Conservation (phyloP, 2,888 invertebrate genomes). For the Acronicta leporina region DNA sequence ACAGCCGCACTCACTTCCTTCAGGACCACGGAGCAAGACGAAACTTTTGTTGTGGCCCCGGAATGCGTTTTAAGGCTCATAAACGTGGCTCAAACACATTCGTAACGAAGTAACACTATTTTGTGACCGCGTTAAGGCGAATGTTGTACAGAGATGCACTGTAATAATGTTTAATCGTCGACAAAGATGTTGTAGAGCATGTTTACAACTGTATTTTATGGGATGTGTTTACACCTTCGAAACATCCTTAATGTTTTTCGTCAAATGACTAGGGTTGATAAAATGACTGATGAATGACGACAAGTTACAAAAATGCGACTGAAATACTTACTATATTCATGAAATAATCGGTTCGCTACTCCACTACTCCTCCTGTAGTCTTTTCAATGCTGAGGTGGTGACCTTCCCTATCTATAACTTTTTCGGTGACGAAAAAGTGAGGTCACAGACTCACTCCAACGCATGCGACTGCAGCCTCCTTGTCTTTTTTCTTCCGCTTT, state of each 20-base stretch:
- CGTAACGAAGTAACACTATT: slow-evolving; percentile 62
- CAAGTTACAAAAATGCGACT: not conserved
- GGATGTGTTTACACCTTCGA: not conserved
- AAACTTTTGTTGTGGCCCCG: slow-evolving; percentile 52
- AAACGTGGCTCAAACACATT: slow-evolving; percentile 65
- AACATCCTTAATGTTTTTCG: not conserved
- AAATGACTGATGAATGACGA: too few relatives aligned
- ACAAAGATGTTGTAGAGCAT: slow-evolving; percentile 36
- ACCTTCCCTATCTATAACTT: too few relatives aligned
- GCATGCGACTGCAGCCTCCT: too few relatives aligned
- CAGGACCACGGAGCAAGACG: slow-evolving; percentile 4
- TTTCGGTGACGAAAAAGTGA: too few relatives aligned
- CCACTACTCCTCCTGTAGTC: too few relatives aligned
- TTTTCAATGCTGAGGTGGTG: too few relatives aligned
- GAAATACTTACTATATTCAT: too few relatives aligned
- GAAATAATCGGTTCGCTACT: too few relatives aligned
- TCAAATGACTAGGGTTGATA: too few relatives aligned
- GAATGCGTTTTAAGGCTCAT: slow-evolving; percentile 70
- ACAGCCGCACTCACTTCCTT: slow-evolving; percentile 10
- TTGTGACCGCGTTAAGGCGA: slow-evolving; percentile 56
- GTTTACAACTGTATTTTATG: slow-evolving; percentile 27
- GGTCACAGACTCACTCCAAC: too few relatives aligned
- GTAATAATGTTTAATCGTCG: slow-evolving; percentile 46
- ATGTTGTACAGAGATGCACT: slow-evolving; percentile 45
- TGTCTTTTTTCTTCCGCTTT: too few relatives aligned